A percentile compares a stretch with the other conserved stretches of the same genome.
Evolutionary conservation across 2,888 invertebrate species (phyloP).

Genomic region (Microctonus brassicae): DNA sequence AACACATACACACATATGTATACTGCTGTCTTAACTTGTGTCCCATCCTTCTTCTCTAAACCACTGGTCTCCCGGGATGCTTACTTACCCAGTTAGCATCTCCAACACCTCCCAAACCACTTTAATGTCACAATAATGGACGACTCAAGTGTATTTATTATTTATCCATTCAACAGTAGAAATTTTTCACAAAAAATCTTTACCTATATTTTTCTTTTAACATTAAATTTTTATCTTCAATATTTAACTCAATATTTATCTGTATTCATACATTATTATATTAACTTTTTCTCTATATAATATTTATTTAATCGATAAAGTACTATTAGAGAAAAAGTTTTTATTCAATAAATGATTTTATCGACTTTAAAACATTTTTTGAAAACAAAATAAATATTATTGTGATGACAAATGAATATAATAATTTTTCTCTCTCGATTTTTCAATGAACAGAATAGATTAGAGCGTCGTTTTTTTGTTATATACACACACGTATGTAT

Average conservation of each 20-base stretch:
- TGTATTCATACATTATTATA: too few species aligned
- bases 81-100: slow-evolving; percentile 57
- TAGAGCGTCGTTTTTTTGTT: slow-evolving; percentile 13
- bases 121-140: slow-evolving; percentile 12
- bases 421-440: background rate
- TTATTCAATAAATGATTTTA: too few species aligned
- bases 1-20: slow-evolving; percentile 10
- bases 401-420: background rate
- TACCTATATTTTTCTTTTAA: background rate
- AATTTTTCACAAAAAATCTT: too few species aligned
- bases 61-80: slow-evolving; percentile 51
- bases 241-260: too few species aligned
- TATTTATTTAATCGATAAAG: too few species aligned
- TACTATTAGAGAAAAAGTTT: too few species aligned
- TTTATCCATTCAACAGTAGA: background rate
- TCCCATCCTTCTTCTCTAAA: slow-evolving; percentile 45
- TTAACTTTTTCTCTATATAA: too few species aligned
- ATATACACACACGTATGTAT: background rate
- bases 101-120: background rate
- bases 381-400: background rate
- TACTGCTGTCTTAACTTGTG: slow-evolving; percentile 51
- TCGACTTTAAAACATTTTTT: too few species aligned
- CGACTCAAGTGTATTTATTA: background rate
- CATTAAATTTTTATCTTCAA: too few species aligned
- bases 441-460: background rate